Conservation (phyloP, 1,140 invertebrate genomes). For the Eupristina koningsbergeri region DNA sequence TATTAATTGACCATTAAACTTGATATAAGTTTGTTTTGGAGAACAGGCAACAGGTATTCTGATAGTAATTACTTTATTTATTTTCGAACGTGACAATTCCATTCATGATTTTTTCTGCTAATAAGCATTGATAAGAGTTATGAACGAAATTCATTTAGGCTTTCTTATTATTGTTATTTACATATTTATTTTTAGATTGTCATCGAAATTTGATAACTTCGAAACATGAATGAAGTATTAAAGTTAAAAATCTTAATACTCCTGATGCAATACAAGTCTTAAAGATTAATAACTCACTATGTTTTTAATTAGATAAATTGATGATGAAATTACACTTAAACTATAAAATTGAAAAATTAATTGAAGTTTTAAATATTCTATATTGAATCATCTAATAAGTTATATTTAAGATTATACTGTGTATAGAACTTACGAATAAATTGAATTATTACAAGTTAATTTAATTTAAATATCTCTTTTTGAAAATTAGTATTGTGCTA, state of each 20-base stretch:
- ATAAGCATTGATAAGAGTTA: not conserved
- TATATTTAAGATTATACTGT: too few species aligned
- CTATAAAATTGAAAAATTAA: too few species aligned
- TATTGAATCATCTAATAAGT: too few species aligned
- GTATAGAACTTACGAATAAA: too few species aligned
- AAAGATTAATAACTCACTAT: too few species aligned
- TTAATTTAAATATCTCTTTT: not conserved
- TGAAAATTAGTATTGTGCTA: not conserved
- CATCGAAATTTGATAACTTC: not conserved
- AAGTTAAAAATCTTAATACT: not conserved
- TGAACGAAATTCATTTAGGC: not conserved
- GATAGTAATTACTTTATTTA: constrained; percentile 9
- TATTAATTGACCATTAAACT: not conserved
- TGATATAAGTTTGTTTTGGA: not conserved
- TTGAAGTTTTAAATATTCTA: too few species aligned
- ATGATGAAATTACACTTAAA: too few species aligned
- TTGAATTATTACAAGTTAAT: too few species aligned
- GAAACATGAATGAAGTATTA: not conserved
- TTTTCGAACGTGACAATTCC: not conserved
- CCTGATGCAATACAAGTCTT: not conserved
- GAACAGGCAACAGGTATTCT: not conserved
- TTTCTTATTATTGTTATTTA: not conserved
- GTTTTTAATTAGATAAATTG: too few species aligned
- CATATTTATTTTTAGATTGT: not conserved
- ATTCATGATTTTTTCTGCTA: not conserved